Base-by-base conservation (phyloP, 2,888 invertebrate species). In the Megaustenia siamemsis region DNA sequence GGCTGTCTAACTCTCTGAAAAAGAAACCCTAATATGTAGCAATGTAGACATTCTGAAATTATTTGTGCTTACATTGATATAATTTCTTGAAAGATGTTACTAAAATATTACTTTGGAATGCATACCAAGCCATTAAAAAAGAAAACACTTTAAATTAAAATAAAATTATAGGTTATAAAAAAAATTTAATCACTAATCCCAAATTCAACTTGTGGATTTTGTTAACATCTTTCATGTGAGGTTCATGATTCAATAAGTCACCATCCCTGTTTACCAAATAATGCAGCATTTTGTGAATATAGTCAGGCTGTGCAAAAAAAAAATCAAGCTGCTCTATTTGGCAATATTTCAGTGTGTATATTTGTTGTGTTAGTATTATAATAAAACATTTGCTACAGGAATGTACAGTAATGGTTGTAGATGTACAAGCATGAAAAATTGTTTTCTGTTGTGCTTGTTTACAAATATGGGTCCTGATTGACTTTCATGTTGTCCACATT, bases 1-100 rank as follows among this genome's bases (percentile, higher is more conserved):
- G 99, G 99, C 97, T 99, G 94, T 98, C 98, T 95, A 99, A 98
- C 96, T 98, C 98, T 95, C 96, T 99, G 94, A 99, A 99, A 96
- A 99, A 98, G 28, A 83, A 83, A 80, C 21, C 71, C 0, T 73
- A 71, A 73, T 66, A 4, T 12, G 35, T 68, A 35, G 35, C 68
- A 15, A 10, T 35, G 8, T 68, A 68, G 68, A 78, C 53, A 60
- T 68, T 68, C 12, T 35, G 18, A 68, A 35, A 35, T 68, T 18
- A 32, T 28, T 38, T 8, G 15, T 15, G 35, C 68, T 35, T 35
- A 68, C 68, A 18, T 68, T 68, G 8, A 38, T 35, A 68, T 8
- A 8, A 35, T 4, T 68, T 68, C 18, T 49, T 49, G n/a, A n/a
- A n/a, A n/a, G n/a, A n/a, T n/a, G n/a, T n/a, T n/a, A n/a, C n/a